Base-by-base conservation (phyloP, 2,113 vertebrate genomes). In the Alligator sinensis region DNA sequence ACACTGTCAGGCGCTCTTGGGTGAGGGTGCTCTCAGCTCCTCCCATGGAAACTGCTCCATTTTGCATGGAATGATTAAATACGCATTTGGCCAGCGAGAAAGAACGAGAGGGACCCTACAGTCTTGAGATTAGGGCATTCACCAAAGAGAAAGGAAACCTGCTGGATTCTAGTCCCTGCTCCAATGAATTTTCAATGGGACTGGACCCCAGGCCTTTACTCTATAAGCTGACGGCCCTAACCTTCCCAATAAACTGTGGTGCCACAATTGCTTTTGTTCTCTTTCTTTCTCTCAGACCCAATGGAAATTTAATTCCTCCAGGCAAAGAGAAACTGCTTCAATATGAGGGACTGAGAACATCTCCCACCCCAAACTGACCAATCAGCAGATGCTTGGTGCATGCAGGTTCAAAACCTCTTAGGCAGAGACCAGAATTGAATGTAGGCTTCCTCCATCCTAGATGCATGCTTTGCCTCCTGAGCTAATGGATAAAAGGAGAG, bases 41-140 rank as follows among this genome's bases (percentile, higher is more conserved):
- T 86, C n/a, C 61, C 10, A 1, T 12, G 27, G 54, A 78, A 2
- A 6, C 34, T 82, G 13, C 74, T 58, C 63, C 6, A 17, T 54
- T 70, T 82, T 5, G 27, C 0, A 1, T 38, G 24, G 10, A 7
- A 15, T 4, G 60, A 59, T 57, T 0, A 0, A 16, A 30, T 70
- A 14, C 10, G 55, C 34, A n/a, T 24, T 68, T 18, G 62, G 4
- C 4, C 72, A 1, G 3, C 7, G 38, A 72, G 34, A 3, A 64
- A 85, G 91, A 87, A 3, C 8, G 4, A 24, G 62, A 18, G 15
- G 54, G 74, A 34, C 10, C 34, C 47, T 82, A 19, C 27, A 70
- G 19, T 12, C 19, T 57, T 80, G 34, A 47, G 21, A 19, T 1
- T 11, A 59, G 17, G 34, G 17, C 78, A 4, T 2, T 30, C 92